Base-by-base conservation (phyloP, 2,888 invertebrate genomes). In the Himalopsyche kuldschensis region DNA sequence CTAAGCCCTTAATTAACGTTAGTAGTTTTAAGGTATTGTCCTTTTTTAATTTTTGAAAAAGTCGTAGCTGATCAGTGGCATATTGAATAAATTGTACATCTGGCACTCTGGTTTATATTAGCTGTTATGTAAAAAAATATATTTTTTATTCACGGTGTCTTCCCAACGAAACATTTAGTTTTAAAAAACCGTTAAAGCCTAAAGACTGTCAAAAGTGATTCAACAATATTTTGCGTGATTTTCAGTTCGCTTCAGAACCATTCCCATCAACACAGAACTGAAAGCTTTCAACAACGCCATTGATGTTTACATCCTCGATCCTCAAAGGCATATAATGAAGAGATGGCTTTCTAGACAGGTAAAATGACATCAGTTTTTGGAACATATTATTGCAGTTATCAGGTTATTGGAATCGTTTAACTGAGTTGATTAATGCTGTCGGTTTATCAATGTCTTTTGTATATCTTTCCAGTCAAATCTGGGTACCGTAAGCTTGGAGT, bases 271-370 rank as follows among this genome's bases (percentile, higher is more conserved):
- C 88, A 97, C 97, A 0, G 97, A 98, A 88, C 90, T 99, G 86
- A 96, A 96, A 89, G 96, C 98, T 0, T 97, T 97, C 89, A 96
- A 97, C 86, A 96, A 96, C 89, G 96, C 98, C 24, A 94, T 99
- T 79, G 98, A 98, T 89, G 96, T 98, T 0, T 98, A 94, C 89
- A 96, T 98, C 92, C 90, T 97, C 87, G 98, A 98, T 90, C 98
- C 98, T 0, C 95, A 95, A 87, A 93, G 96, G 3, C 95, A 96
- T 83, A 95, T 98, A 86, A 95, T 98, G 92, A 94, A 97, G 89
- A 92, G 98, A 81, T 99, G 98, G 98, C 92, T 98, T 0, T 98
- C 98, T 0, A 92, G 97, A 89, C 97, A 97, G 92, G 93, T 93
- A 85, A 87, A 85, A 69, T 80, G 24, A 6, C n/a, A 48, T 69